Base-by-base conservation (phyloP, 2,113 vertebrate genomes). In the Agapornis roseicollis region DNA sequence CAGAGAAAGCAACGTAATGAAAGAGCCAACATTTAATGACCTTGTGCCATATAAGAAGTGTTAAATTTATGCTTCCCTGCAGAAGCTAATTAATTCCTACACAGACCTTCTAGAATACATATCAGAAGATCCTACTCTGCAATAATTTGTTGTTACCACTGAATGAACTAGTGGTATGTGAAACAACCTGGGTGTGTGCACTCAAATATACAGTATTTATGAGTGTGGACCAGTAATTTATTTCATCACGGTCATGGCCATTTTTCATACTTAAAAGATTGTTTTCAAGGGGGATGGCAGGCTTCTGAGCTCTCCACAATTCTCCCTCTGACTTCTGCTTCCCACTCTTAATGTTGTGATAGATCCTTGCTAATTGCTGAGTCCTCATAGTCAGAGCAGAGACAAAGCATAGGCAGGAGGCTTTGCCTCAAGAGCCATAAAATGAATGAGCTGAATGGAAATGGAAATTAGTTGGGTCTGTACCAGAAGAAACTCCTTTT, bases 391-490 rank as follows among this genome's bases (percentile, higher is more conserved):
- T 31, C 31, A 18, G 31, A 46, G 18, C 29, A 66, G 65, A n/a
- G 55, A 70, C 27, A 61, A 73, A 77, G 17, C 2, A 2, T 8
- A 44, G 69, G 13, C 11, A 0, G 20, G 65, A 88, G 41, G 41
- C 47, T 91, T 61, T 65, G 44, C 50, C 41, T 83, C 46, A 7
- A 37, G 66, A 86, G 29, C n/a, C 18, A 3, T 25, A 33, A 70
- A 60, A 70, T 83, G 72, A 86, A 79, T 31, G 50, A 82, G 35
- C 61, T 82, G 71, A 82, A 86, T 89, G 80, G 76, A 76, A 89
- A 83, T 71, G 71, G 80, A 86, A 89, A 81, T 91, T 31, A 89
- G 56, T 39, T 82, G 47, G 37, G 63, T 15, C 33, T 4, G 10
- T 60, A 79, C 71, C 81, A 89, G 72, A 74, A 70, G 71, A 66